phyloP scores from a whole-genome alignment of 2,113 vertebrate species.

The Ramphastos sulfuratus region DNA sequence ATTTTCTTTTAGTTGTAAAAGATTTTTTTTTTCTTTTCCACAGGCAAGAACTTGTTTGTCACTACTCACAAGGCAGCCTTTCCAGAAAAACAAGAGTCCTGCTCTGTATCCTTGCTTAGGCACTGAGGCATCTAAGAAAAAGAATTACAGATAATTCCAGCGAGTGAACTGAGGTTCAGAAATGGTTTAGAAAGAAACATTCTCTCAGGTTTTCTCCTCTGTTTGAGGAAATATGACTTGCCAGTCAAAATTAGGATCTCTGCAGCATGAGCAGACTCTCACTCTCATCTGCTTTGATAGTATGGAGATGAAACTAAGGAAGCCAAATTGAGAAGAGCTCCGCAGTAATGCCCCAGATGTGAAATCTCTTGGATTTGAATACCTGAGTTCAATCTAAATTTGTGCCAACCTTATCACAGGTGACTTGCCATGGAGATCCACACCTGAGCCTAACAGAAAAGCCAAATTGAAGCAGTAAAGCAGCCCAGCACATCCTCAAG shows the following conservation, averaged over 20 bases:
- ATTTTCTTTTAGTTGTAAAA: constrained; percentile 33
- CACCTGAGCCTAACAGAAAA: neutral
- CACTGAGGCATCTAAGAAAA: neutral
- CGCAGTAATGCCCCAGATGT: neutral
- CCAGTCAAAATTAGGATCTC: constrained; percentile 19
- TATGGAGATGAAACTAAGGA: neutral
- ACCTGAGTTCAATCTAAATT: neutral
- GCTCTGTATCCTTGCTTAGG: neutral
- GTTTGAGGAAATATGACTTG: neutral
- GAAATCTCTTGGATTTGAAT: neutral
- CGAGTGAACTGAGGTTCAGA: neutral
- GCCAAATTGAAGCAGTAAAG: neutral
- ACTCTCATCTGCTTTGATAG: neutral
- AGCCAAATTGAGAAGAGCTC: neutral
- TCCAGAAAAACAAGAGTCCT: neutral
- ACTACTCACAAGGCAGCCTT: neutral
- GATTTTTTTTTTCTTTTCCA: neutral
- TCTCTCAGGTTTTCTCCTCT: neutral
- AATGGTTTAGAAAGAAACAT: neutral
- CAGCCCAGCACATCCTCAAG: neutral
- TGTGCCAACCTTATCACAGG: neutral
- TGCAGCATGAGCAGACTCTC: neutral
- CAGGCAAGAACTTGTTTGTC: constrained; percentile 49
- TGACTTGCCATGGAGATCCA: neutral
- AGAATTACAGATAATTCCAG: neutral